phyloP scores from a whole-genome alignment of 2,888 invertebrate genomes.

The Meganola albula region DNA sequence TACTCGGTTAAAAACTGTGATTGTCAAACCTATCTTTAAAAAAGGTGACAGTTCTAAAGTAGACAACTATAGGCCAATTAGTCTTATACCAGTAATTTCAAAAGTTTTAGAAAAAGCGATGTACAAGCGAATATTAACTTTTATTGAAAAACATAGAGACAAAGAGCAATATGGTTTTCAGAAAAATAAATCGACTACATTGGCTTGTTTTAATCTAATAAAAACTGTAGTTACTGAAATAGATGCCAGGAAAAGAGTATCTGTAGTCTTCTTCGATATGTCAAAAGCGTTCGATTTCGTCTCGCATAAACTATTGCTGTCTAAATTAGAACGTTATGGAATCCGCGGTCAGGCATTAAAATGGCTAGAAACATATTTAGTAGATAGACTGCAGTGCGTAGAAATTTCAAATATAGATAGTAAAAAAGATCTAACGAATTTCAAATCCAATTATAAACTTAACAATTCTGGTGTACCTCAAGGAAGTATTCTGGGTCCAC shows the following conservation, averaged over 20 bases:
- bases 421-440: no score
- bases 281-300: conserved; percentile 11
- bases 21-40: conserved; percentile 5
- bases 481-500: no score
- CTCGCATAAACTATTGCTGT: conserved; percentile 1
- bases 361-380: neutral
- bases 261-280: conserved; percentile 7
- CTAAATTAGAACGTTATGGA: neutral
- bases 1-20: neutral
- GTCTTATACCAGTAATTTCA: conserved; percentile 2
- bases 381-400: no score
- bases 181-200: conserved; percentile 3
- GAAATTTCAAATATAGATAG: no score
- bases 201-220: neutral
- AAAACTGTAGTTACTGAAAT: neutral
- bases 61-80: conserved; percentile 8
- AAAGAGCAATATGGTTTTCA: conserved; percentile 8
- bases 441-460: no score
- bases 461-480: no score
- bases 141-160: neutral
- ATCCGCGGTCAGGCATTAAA: conserved; percentile 1
- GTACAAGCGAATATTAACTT: neutral
- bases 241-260: conserved; percentile 1
- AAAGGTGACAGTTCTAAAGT: conserved; percentile 1
- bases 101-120: conserved; percentile 10